These are phyloP conservation scores for Diglossa cyanea DNA, from an alignment of 2,797 vertebrate species.

Conservation along the genomic window DNA sequence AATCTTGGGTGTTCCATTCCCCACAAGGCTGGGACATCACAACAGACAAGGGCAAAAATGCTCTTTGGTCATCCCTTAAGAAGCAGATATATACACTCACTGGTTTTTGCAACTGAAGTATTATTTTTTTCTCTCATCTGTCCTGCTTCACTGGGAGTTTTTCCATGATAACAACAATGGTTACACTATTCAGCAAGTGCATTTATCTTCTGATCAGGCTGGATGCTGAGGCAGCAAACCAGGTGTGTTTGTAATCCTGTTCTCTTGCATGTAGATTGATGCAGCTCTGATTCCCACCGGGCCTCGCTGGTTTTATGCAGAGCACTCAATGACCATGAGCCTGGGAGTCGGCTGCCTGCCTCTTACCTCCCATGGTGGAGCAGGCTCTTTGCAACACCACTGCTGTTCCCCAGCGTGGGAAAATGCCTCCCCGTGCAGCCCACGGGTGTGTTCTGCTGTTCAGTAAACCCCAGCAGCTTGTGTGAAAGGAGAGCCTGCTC, in stretches of 20 bases:
- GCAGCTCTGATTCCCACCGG: constrained; percentile 15
- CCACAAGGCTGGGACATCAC: not conserved
- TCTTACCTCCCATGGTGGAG: not conserved
- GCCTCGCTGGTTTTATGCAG: not conserved
- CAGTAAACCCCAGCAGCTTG: not conserved
- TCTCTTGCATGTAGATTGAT: not conserved
- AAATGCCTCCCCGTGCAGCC: not conserved
- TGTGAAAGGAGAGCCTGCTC: not conserved
- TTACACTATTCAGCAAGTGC: not conserved
- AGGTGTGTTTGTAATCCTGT: not conserved
- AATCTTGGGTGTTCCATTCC: not conserved
- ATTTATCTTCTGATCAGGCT: constrained; percentile 43
- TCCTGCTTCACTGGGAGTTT: not conserved
- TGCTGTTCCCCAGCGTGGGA: not conserved
- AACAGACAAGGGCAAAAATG: not conserved
- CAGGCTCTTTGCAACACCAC: not conserved
- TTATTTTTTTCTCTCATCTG: not conserved
- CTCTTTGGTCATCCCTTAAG: not conserved
- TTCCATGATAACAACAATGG: not conserved
- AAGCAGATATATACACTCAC: not conserved
- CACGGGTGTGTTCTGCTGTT: not conserved
- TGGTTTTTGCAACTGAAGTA: not conserved
- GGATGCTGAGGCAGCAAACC: constrained; percentile 22
- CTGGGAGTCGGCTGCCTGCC: not conserved
- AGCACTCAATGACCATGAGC: not conserved